phyloP scores from a whole-genome alignment of 2,888 invertebrate genomes.

The Polia nebulosa region DNA sequence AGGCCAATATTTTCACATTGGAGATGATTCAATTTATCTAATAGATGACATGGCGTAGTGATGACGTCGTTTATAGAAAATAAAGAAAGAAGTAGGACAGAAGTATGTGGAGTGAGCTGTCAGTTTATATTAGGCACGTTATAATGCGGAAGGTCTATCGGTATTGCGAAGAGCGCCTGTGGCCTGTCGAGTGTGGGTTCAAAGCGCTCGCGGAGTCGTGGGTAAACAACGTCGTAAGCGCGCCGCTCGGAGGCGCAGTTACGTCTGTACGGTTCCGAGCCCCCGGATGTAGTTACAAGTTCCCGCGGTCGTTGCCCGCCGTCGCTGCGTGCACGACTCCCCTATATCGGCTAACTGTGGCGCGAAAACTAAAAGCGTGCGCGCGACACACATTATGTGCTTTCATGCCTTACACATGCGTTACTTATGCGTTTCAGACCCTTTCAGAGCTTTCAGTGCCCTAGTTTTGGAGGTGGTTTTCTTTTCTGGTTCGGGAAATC shows the following conservation, averaged over 20 bases:
- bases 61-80: neutral
- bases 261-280: constrained; percentile 76
- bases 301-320: constrained; percentile 90
- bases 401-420: constrained; percentile 55
- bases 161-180: constrained; percentile 80
- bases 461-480: constrained; percentile 25
- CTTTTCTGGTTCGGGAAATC: constrained; percentile 8
- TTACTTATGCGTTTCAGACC: constrained; percentile 34
- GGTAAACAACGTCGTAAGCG: constrained; percentile 73
- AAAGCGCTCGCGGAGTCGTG: constrained; percentile 79
- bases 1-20: constrained; percentile 15
- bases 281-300: constrained; percentile 89
- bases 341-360: constrained; percentile 86
- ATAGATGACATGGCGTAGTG: constrained; percentile 10
- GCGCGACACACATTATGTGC: constrained; percentile 65
- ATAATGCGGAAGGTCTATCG: constrained; percentile 81
- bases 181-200: constrained; percentile 81
- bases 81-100: constrained; percentile 19
- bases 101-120: constrained; percentile 24
- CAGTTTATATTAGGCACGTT: constrained; percentile 55
- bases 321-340: constrained; percentile 84
- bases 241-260: constrained; percentile 71
- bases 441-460: constrained; percentile 28
- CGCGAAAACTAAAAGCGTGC: constrained; percentile 77
- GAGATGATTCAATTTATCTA: constrained; percentile 11